These are phyloP conservation scores for Drosophila chauvacae DNA, from an alignment of 1,140 invertebrate genomes.

Conservation along the genomic window DNA sequence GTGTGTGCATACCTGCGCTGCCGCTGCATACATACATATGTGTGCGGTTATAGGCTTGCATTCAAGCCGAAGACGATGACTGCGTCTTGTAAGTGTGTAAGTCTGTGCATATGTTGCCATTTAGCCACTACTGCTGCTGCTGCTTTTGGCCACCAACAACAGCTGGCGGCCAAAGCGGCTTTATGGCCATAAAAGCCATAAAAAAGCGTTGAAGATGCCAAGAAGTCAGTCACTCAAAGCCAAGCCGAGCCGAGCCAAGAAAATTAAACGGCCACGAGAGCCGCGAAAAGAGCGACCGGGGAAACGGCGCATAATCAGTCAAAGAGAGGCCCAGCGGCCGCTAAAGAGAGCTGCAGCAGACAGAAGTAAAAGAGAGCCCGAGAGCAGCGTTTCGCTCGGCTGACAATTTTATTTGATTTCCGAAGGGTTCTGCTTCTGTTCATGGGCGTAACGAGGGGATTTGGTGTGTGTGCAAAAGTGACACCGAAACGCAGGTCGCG, in stretches of 20 bases:
- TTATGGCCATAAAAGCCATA: conserved; percentile 78
- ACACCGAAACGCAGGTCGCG: conserved; percentile 4
- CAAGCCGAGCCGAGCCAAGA: conserved; percentile 39
- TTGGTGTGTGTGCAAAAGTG: background rate
- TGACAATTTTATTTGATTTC: conserved; percentile 70
- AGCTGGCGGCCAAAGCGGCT: conserved; percentile 74
- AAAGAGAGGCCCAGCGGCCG: conserved; percentile 9
- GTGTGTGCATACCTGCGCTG: conserved; percentile 44
- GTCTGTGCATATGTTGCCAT: conserved; percentile 69
- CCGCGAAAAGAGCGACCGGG: conserved; percentile 10
- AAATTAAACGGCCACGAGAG: conserved; percentile 42
- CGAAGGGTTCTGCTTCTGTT: conserved; percentile 27
- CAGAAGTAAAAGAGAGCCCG: conserved; percentile 15
- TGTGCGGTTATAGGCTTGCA: conserved; percentile 9
- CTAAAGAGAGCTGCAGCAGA: conserved; percentile 18
- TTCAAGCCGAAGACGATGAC: conserved; percentile 1
- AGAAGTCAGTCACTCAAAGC: conserved; percentile 50
- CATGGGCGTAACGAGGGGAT: conserved; percentile 17
- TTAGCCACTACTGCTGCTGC: conserved; percentile 40
- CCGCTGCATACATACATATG: conserved; percentile 1
- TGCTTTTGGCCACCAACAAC: conserved; percentile 61
- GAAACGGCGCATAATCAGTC: conserved; percentile 43
- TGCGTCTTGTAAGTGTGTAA: conserved; percentile 13
- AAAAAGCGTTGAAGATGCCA: conserved; percentile 70
- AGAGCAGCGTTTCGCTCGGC: conserved; percentile 21